These are phyloP conservation scores for Acleris cristana DNA, from an alignment of 2,888 invertebrate genomes.

Conservation along the genomic window DNA sequence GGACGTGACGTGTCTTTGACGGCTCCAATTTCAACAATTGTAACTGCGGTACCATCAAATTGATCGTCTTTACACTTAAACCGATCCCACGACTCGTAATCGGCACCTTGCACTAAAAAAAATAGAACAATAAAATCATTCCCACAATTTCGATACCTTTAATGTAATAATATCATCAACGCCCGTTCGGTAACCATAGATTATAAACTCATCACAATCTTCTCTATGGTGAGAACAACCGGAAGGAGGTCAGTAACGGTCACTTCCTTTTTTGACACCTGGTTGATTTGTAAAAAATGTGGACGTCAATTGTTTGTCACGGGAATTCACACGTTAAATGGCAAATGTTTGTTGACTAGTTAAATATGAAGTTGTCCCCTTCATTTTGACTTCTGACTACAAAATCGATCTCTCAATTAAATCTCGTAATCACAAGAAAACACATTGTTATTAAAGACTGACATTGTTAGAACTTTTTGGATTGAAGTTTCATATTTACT, in stretches of 20 bases:
- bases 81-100: slow-evolving; percentile 21
- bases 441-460: too few species aligned
- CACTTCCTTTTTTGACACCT: slow-evolving; percentile 50
- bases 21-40: neutral
- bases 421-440: too few species aligned
- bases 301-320: slow-evolving; percentile 34
- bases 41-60: neutral
- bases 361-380: neutral
- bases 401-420: too few species aligned
- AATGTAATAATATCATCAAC: slow-evolving; percentile 42
- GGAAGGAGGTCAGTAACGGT: slow-evolving; percentile 53
- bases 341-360: slow-evolving; percentile 7
- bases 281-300: slow-evolving; percentile 37
- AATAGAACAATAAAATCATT: slow-evolving; percentile 35
- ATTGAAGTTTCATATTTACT: too few species aligned
- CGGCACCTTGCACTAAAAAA: slow-evolving; percentile 16
- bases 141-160: slow-evolving; percentile 48
- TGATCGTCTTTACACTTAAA: neutral
- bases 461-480: too few species aligned
- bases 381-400: too few species aligned
- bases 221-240: slow-evolving; percentile 48
- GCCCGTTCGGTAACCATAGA: slow-evolving; percentile 34
- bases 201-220: slow-evolving; percentile 55
- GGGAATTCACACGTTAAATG: slow-evolving; percentile 37
- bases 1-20: neutral